Evolutionary conservation across 1,140 invertebrate genomes (phyloP), one percentile per base, ranked within the genome.

Genomic region (Ruditapes philippinarum): DNA sequence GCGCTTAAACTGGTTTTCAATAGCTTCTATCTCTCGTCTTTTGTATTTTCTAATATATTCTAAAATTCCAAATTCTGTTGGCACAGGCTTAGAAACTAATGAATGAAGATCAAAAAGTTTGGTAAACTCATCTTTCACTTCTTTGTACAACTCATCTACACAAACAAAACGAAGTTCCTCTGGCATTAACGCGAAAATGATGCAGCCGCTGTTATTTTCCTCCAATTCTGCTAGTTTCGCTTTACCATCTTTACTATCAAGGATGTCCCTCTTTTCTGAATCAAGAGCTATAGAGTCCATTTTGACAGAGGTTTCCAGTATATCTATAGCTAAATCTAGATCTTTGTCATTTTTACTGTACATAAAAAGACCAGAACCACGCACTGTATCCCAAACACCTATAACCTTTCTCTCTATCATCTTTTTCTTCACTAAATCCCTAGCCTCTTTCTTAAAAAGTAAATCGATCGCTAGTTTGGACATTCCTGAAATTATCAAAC

Each of bases 281-380:
- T 60, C 54, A 4, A 81, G 60, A 7, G 42, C 36, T 0, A 42
- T 28, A 40, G 12, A 33, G 19, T 14, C 38, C 31, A 62, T 54
- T 3, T 40, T n/a, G 36, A 81, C 4, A 36, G 54, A 40, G 5
- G 22, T 12, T 12, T 42, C 31, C 3, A 81, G 22, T 0, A 81
- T 60, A n/a, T 81, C 36, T 36, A 62, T 42, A n/a, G 60, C 42
- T 22, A 33, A 22, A 17, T 68, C n/a, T 14, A 49, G 12, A 22
- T 84, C 81, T n/a, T 73, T 68, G 49, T 84, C 62, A 54, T 28
- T 84, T 9, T 54, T 84, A 31, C 81, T 70, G 49, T 84, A 84
- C 81, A 84, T 68, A 25, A 57, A 4, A 17, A 84, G 40, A 12
- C 31, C 28, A 11, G 5, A n/a, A 17, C 42, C 25, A 51, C 45